phyloP scores from a whole-genome alignment of 2,888 invertebrate genomes.

The Adelphocoris suturalis region DNA sequence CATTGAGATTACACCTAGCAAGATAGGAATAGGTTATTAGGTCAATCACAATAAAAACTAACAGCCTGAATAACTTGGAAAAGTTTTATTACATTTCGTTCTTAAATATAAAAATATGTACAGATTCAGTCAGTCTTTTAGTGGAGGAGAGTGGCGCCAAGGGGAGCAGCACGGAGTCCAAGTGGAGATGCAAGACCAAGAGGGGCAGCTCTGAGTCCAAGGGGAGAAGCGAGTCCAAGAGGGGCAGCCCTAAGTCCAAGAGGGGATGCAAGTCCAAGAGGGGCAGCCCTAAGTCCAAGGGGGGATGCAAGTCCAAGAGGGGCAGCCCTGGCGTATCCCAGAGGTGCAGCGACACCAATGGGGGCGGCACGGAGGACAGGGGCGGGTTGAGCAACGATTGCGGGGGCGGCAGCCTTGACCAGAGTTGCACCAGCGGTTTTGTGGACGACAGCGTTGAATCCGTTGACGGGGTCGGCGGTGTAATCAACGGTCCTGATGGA shows the following conservation, averaged over 20 bases:
- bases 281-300: constrained; percentile 48
- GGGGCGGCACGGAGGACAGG: constrained; percentile 42
- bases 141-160: constrained; percentile 53
- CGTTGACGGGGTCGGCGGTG: constrained; percentile 49
- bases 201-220: constrained; percentile 55
- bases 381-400: neutral
- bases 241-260: constrained; percentile 53
- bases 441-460: constrained; percentile 21
- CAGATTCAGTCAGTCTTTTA: constrained; percentile 47
- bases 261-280: constrained; percentile 24
- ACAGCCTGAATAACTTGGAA: too few relatives aligned
- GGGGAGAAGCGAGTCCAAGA: constrained; percentile 45
- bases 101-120: neutral
- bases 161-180: constrained; percentile 46
- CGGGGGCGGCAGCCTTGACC: constrained; percentile 41
- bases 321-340: constrained; percentile 37
- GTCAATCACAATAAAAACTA: too few relatives aligned
- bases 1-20: too few relatives aligned
- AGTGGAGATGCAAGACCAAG: constrained; percentile 44
- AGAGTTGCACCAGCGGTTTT: constrained; percentile 5
- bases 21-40: too few relatives aligned
- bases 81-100: neutral
- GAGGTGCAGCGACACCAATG: constrained; percentile 42
- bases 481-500: constrained; percentile 45
- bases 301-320: constrained; percentile 46